These are phyloP conservation scores for Euproctis similis DNA, from an alignment of 2,888 invertebrate species.

Conservation along the genomic window DNA sequence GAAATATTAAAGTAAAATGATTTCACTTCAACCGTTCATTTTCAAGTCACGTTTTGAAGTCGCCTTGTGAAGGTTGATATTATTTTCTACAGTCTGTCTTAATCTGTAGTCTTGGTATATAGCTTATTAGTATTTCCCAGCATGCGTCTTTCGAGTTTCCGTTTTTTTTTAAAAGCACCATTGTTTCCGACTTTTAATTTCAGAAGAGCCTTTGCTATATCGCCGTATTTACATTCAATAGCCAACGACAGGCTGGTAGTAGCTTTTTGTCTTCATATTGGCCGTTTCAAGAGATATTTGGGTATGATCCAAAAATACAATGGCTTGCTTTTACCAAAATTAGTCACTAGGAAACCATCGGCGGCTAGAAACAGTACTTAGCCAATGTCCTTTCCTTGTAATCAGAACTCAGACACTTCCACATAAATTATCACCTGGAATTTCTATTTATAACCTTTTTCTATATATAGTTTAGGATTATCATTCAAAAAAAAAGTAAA, in stretches of 20 bases:
- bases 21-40: constrained; percentile 38
- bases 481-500: too few species aligned
- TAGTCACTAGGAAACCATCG: constrained; percentile 29
- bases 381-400: too few species aligned
- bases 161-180: constrained; percentile 15
- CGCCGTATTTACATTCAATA: constrained; percentile 32
- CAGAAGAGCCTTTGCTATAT: constrained; percentile 24
- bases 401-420: too few species aligned
- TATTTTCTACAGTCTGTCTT: too few species aligned
- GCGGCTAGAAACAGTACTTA: too few species aligned
- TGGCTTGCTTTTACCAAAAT: constrained; percentile 57
- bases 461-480: too few species aligned
- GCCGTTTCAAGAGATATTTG: constrained; percentile 38
- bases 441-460: too few species aligned
- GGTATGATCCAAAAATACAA: constrained; percentile 53
- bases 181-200: constrained; percentile 13
- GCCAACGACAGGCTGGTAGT: constrained; percentile 37
- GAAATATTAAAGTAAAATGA: constrained; percentile 33
- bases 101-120: too few species aligned
- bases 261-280: constrained; percentile 47
- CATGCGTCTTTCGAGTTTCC: constrained; percentile 6
- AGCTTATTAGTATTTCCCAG: constrained; percentile 14
- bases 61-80: too few species aligned
- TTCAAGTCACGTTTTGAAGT: constrained; percentile 40
- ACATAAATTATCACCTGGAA: too few species aligned